A percentile compares a stretch with the other conserved stretches of the same genome.
These are phyloP conservation scores for Chaenogobius annularis DNA, from an alignment of 2,113 vertebrate species.

Conservation along the genomic window DNA sequence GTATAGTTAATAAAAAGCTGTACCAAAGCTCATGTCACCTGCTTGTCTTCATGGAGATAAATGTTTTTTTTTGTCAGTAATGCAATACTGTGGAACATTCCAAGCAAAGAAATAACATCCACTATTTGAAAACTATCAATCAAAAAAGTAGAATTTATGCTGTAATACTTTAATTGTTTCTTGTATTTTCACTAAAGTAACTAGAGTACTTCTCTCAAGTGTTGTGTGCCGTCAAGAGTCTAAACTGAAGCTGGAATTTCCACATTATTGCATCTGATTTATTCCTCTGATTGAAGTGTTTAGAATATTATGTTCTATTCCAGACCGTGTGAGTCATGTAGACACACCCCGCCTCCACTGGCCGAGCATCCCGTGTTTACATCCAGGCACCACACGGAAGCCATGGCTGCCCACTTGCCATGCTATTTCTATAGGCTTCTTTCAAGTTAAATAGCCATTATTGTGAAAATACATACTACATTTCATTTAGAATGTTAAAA, in stretches of 20 bases:
- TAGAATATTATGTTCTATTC: constrained; percentile 61
- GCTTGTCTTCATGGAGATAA: no score
- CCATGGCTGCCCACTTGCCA: constrained; percentile 19
- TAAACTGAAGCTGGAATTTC: constrained; percentile 62
- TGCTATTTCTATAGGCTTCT: constrained; percentile 26
- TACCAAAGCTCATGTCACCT: no score
- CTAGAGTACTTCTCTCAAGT: background rate
- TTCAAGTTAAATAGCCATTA: constrained; percentile 7
- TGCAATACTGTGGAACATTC: no score
- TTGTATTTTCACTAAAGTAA: background rate
- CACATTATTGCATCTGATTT: constrained; percentile 57
- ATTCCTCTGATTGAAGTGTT: constrained; percentile 62
- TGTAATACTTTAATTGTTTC: no score
- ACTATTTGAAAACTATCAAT: no score
- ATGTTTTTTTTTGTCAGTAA: no score
- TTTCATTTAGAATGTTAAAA: constrained; percentile 38
- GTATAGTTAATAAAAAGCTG: no score
- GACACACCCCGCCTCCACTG: constrained; percentile 51
- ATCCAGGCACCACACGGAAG: constrained; percentile 44
- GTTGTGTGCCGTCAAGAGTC: constrained; percentile 53
- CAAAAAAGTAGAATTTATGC: no score
- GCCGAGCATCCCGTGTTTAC: constrained; percentile 59
- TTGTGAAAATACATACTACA: constrained; percentile 33
- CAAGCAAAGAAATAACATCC: no score
- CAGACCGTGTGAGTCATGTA: constrained; percentile 58